Evolutionary conservation across 1,140 invertebrate genomes (phyloP), one percentile per base, ranked within the genome.

Genomic region (Frieseomelitta varia): DNA sequence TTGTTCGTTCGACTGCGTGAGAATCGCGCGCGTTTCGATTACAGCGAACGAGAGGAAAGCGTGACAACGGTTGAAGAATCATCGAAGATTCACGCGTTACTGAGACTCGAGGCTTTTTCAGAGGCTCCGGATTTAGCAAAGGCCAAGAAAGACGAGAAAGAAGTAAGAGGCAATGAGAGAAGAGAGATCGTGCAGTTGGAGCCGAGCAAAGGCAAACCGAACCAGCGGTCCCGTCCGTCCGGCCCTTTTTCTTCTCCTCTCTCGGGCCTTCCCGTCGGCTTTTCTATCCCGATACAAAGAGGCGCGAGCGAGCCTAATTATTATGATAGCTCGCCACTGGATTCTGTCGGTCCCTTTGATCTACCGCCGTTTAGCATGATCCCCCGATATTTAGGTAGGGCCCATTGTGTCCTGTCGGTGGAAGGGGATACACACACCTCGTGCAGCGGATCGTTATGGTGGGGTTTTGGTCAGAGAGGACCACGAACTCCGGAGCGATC

Each of bases 251-350:
- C 87, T 89, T 90, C 76, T 30, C 84, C 84, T 89, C 84, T 88
- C 77, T 78, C 4, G 81, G 80, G 65, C 86, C 88, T 88, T 90
- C 88, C 90, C 89, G 91, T 93, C 93, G 94, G 93, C 93, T 93
- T 92, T 92, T 90, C 93, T 93, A 93, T 93, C 92, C 92, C 93
- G 91, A 93, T 94, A 94, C 94, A 94, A 94, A 94, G 94, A 94
- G 93, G 93, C 93, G 93, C 92, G 93, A 93, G 93, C 92, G 92
- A 91, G 91, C 92, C 91, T 94, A 94, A 95, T 95, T 95, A 95
- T 94, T 95, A 94, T 94, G 94, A 95, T 95, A 95, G 94, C 92
- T 94, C 92, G 93, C 94, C 94, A 94, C 94, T 92, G 94, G 92
- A 94, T 94, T 94, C 91, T 90, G 94, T 93, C 94, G 94, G 94